Conservation (phyloP, 2,888 invertebrate species). For the Peribatodes rhomboidaria region DNA sequence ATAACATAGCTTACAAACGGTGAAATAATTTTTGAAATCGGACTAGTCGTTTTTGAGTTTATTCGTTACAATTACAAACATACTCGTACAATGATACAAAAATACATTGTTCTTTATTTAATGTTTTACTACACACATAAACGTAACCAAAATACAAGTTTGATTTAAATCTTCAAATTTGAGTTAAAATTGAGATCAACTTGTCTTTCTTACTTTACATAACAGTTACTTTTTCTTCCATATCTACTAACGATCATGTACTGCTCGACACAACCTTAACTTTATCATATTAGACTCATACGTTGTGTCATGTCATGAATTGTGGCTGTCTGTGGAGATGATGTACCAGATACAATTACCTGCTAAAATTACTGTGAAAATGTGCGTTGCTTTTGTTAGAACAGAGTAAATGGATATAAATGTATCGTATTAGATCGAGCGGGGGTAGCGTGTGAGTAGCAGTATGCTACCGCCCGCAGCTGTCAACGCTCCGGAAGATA, state of each 20-base stretch:
- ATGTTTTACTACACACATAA: too few species aligned
- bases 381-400: constrained; percentile 14
- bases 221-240: background rate
- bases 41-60: too few species aligned
- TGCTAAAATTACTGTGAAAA: constrained; percentile 17
- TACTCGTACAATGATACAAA: too few species aligned
- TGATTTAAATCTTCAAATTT: background rate
- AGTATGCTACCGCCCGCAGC: constrained; percentile 29
- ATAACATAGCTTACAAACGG: too few species aligned
- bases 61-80: too few species aligned
- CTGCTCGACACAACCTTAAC: background rate
- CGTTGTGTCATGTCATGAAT: background rate
- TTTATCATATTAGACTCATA: background rate
- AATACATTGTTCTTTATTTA: too few species aligned
- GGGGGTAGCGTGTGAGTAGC: constrained; percentile 35
- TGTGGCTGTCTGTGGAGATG: background rate
- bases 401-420: constrained; percentile 20
- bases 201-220: background rate
- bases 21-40: too few species aligned
- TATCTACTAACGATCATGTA: background rate
- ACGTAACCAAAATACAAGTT: too few species aligned
- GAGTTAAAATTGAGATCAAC: background rate
- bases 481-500: constrained; percentile 62
- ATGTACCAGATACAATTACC: constrained; percentile 5
- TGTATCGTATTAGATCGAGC: constrained; percentile 39